phyloP scores from a whole-genome alignment of 64 coral and sea anemone species.

The Acropora yongei region DNA sequence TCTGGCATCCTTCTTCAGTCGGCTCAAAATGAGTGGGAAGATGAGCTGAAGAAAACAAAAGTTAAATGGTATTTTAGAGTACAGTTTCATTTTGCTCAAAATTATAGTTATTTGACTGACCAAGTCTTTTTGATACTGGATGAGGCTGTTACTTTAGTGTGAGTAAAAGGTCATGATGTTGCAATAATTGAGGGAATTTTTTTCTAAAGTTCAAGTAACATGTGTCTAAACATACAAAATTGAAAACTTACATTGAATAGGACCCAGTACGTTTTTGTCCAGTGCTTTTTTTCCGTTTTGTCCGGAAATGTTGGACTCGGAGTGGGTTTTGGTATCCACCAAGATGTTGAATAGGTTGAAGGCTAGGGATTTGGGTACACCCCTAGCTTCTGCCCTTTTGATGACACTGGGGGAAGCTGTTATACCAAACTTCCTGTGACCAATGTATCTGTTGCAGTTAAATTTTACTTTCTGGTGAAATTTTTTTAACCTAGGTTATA shows the following conservation, averaged over 20 bases:
- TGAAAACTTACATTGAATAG: background rate
- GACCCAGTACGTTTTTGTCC: background rate
- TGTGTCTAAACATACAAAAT: background rate
- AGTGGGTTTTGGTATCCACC: constrained; percentile 1
- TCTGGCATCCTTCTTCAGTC: constrained; percentile 5
- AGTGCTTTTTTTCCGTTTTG: constrained; percentile 41
- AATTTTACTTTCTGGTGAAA: no score
- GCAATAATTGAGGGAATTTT: background rate
- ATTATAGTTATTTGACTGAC: no score
- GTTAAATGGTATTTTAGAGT: background rate
- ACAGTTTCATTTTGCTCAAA: background rate
- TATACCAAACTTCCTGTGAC: no score
- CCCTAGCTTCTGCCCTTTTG: constrained; percentile 20
- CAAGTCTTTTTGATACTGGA: no score
- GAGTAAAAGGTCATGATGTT: no score
- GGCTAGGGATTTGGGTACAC: constrained; percentile 23
- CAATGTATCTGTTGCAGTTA: no score
- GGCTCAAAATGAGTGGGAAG: background rate
- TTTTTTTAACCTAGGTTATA: no score
- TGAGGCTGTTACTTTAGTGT: no score
- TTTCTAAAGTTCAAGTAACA: background rate
- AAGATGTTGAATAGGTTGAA: constrained; percentile 18
- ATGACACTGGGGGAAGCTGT: no score
- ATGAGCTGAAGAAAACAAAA: constrained; percentile 8
- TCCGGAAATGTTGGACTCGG: constrained; percentile 13